phyloP scores from a whole-genome alignment of 2,113 vertebrate species.

The Phrynosoma blainvillii region DNA sequence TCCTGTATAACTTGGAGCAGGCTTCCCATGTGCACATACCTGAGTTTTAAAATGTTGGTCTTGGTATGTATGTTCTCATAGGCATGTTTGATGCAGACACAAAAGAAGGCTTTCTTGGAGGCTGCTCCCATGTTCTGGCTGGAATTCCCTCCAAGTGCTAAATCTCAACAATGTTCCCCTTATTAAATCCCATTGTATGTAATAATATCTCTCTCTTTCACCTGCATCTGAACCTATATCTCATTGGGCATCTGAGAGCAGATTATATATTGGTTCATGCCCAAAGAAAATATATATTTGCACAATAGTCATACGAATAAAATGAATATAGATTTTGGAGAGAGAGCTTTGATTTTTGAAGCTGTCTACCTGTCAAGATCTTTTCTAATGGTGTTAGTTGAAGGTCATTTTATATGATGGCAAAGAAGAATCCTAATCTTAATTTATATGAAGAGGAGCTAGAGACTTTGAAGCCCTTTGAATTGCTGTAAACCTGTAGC shows the following conservation, averaged over 20 bases:
- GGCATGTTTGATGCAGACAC: too few species aligned
- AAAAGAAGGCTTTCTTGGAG: too few species aligned
- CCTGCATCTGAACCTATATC: background rate
- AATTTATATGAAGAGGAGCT: too few species aligned
- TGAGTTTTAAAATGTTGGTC: too few species aligned
- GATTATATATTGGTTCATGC: background rate
- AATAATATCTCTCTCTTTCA: background rate
- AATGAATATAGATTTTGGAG: background rate
- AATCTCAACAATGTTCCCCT: background rate
- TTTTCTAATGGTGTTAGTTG: background rate
- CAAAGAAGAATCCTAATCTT: too few species aligned
- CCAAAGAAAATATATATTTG: background rate
- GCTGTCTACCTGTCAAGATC: background rate
- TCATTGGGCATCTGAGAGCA: background rate
- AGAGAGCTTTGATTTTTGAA: background rate
- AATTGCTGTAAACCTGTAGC: too few species aligned
- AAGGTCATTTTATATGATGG: background rate
- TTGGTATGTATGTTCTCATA: too few species aligned
- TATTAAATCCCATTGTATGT: background rate
- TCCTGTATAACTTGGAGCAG: too few species aligned
- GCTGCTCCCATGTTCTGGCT: too few species aligned
- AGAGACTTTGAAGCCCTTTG: too few species aligned
- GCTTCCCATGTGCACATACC: too few species aligned
- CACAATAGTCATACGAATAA: background rate
- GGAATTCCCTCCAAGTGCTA: too few species aligned